A percentile compares a stretch with the other conserved stretches of the same genome.
phyloP scores from a whole-genome alignment of 2,113 vertebrate genomes.

The Actenoides lindsayi region DNA sequence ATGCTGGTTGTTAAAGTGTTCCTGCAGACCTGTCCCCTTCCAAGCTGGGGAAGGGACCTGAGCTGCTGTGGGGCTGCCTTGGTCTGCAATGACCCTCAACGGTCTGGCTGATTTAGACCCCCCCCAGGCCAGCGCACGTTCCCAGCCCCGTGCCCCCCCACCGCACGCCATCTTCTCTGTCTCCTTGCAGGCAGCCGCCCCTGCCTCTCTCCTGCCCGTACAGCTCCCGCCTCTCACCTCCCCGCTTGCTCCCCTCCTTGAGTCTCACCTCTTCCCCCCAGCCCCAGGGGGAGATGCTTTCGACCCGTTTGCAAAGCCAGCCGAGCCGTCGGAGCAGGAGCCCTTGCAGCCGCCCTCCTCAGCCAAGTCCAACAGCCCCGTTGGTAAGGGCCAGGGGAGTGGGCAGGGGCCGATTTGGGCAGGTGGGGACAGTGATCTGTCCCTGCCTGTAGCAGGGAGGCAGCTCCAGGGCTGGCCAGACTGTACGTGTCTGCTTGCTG shows the following conservation, averaged over 20 bases:
- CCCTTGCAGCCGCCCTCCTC: conserved; percentile 35
- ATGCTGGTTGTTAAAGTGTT: neutral
- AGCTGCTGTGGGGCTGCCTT: neutral
- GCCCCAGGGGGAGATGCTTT: conserved; percentile 70
- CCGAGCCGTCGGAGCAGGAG: conserved; percentile 59
- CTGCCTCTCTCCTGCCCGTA: neutral
- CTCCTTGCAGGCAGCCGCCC: conserved; percentile 1
- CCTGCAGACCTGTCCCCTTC: neutral
- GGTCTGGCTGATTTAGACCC: neutral
- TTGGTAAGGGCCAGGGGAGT: conserved; percentile 76
- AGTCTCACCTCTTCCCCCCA: conserved; percentile 38
- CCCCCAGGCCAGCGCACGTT: rapidly evolving
- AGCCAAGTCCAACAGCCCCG: conserved; percentile 78
- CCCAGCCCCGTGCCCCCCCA: rapidly evolving
- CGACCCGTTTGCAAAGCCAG: conserved; percentile 80
- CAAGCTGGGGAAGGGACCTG: neutral
- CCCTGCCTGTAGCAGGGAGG: neutral
- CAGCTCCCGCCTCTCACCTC: neutral
- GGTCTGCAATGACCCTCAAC: neutral
- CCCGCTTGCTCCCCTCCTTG: conserved; percentile 9
- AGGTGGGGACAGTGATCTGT: neutral
- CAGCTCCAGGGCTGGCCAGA: neutral
- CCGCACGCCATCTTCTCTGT: neutral
- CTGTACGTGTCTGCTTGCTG: neutral
- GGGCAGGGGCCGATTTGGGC: neutral